These are phyloP conservation scores for Polyommatus iphigenia DNA, from an alignment of 2,888 invertebrate genomes.

Conservation along the genomic window DNA sequence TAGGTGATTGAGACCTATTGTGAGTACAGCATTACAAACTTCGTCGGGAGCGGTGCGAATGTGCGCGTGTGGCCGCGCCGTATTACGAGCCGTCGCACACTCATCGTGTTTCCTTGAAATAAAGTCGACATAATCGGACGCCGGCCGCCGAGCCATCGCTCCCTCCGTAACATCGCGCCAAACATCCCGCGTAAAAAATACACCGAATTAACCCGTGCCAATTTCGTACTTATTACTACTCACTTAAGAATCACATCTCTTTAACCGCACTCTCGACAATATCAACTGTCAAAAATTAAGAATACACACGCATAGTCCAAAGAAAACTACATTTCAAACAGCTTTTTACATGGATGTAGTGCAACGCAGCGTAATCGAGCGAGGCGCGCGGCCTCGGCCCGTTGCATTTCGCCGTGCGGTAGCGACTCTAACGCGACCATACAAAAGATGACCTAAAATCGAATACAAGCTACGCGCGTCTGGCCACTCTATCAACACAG, in stretches of 20 bases:
- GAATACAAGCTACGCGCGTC: slow-evolving; percentile 66
- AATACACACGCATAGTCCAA: slow-evolving; percentile 73
- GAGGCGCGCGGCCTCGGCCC: slow-evolving; percentile 75
- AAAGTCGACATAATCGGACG: slow-evolving; percentile 55
- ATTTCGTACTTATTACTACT: slow-evolving; percentile 61
- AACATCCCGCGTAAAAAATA: slow-evolving; percentile 69
- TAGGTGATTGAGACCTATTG: slow-evolving; percentile 10
- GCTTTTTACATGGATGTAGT: slow-evolving; percentile 70
- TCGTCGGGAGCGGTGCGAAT: slow-evolving; percentile 28
- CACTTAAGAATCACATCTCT: slow-evolving; percentile 64
- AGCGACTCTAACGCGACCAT: slow-evolving; percentile 69
- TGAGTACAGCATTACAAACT: slow-evolving; percentile 22
- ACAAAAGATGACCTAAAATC: slow-evolving; percentile 80
- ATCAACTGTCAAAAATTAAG: slow-evolving; percentile 81
- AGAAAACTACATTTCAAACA: slow-evolving; percentile 73
- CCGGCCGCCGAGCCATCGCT: slow-evolving; percentile 61
- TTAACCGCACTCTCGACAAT: slow-evolving; percentile 58
- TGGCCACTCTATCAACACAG: slow-evolving; percentile 54
- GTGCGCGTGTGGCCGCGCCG: slow-evolving; percentile 45
- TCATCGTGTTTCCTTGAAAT: slow-evolving; percentile 71
- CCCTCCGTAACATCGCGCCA: slow-evolving; percentile 55
- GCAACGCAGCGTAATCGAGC: slow-evolving; percentile 65
- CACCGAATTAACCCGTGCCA: slow-evolving; percentile 51
- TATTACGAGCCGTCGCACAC: slow-evolving; percentile 54
- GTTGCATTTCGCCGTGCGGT: slow-evolving; percentile 75